Percentiles rank a stretch among this genome's conserved stretches.
Evolutionary conservation across 1,140 invertebrate genomes (phyloP).

Genomic region (Himalopsyche phryganea): DNA sequence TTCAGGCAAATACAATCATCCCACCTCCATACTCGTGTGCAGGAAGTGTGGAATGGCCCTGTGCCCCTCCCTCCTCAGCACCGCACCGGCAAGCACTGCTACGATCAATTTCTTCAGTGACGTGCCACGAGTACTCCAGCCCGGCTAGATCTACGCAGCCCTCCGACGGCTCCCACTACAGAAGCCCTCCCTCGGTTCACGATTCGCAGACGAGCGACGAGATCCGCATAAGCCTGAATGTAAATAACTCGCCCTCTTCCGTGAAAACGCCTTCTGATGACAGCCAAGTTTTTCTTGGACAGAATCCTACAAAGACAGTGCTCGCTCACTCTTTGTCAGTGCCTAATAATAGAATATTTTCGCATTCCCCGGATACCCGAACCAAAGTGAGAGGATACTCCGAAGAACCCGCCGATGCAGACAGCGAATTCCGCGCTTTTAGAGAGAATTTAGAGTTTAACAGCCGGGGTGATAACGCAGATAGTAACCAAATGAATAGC

Average conservation of each 20-base stretch:
- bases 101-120: slow-evolving; percentile 45
- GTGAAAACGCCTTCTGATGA: background rate
- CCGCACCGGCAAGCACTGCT: slow-evolving; percentile 38
- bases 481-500: too few relatives aligned
- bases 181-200: background rate
- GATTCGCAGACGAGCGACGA: background rate
- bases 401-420: slow-evolving; percentile 1
- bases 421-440: background rate
- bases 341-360: slow-evolving; percentile 8
- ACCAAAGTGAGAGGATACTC: slow-evolving; percentile 9
- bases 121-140: slow-evolving; percentile 27
- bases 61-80: slow-evolving; percentile 45
- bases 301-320: background rate
- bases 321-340: slow-evolving; percentile 16
- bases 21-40: slow-evolving; percentile 78
- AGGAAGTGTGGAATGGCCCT: slow-evolving; percentile 64
- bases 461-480: slow-evolving; percentile 7
- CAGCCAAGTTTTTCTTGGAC: background rate
- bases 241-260: background rate
- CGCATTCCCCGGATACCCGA: background rate
- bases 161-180: too few relatives aligned
- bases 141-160: slow-evolving; percentile 15
- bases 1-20: slow-evolving; percentile 68
- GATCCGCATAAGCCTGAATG: too few relatives aligned
- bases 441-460: slow-evolving; percentile 12